Evolutionary conservation across 2,888 invertebrate genomes (phyloP).

Genomic region (Tachina lurida): DNA sequence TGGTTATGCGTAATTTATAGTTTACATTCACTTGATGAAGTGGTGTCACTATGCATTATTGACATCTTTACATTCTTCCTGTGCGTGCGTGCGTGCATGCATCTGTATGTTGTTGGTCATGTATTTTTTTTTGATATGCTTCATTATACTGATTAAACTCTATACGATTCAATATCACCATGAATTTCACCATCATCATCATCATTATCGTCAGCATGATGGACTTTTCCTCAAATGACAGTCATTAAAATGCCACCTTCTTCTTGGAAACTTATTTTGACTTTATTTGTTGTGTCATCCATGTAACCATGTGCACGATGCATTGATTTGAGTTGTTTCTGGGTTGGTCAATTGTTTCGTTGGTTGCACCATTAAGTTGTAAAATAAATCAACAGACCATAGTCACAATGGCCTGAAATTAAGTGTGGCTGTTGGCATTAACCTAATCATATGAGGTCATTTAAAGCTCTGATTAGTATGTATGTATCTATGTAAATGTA

Average conservation of each 20-base stretch:
- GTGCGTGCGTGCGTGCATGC: background rate
- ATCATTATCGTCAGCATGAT: conserved; percentile 18
- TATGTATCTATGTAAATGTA: background rate
- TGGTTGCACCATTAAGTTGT: conserved; percentile 69
- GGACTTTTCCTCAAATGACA: conserved; percentile 60
- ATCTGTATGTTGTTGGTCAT: background rate
- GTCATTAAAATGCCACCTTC: conserved; percentile 68
- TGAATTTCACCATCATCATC: conserved; percentile 25
- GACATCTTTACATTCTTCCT: conserved; percentile 71
- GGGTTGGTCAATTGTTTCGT: conserved; percentile 48
- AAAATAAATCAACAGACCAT: conserved; percentile 67
- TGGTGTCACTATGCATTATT: conserved; percentile 74
- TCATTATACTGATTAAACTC: conserved; percentile 43
- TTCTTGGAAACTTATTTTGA: conserved; percentile 67
- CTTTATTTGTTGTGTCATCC: conserved; percentile 63
- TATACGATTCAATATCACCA: no score
- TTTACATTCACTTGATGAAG: conserved; percentile 77
- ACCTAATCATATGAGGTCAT: conserved; percentile 47
- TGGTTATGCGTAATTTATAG: conserved; percentile 82
- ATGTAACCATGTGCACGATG: conserved; percentile 50
- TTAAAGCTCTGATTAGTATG: conserved; percentile 8
- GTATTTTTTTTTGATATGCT: conserved; percentile 31
- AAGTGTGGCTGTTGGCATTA: conserved; percentile 46
- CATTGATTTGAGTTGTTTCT: conserved; percentile 59
- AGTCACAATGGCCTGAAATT: conserved; percentile 49